A percentile compares a stretch with the other conserved stretches of the same genome.
Evolutionary conservation across 2,113 vertebrate genomes (phyloP).

Genomic region (Narcine bancroftii): DNA sequence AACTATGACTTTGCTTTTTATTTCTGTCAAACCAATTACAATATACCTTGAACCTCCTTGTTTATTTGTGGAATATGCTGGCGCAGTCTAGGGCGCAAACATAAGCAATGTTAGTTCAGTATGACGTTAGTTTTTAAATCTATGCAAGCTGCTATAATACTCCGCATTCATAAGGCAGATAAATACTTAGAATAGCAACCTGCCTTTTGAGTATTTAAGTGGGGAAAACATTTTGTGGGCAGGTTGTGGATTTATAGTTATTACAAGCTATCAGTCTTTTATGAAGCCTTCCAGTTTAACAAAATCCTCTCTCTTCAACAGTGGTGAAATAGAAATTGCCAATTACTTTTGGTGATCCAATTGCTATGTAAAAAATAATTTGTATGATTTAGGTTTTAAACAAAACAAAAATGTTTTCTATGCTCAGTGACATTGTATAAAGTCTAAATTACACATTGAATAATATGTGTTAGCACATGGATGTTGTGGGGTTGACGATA

Average conservation of each 20-base stretch:
- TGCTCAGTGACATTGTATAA: background rate
- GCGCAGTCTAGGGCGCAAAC: constrained; percentile 54
- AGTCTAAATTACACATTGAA: constrained; percentile 1
- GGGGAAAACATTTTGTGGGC: background rate
- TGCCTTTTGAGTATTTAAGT: constrained; percentile 13
- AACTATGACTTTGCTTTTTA: constrained; percentile 71
- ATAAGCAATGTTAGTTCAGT: constrained; percentile 63
- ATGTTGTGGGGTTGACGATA: constrained; percentile 54
- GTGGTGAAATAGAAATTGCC: constrained; percentile 22
- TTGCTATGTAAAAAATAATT: constrained; percentile 6
- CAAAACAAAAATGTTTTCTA: background rate
- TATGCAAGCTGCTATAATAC: constrained; percentile 59
- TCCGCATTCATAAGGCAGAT: background rate
- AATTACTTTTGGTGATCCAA: background rate
- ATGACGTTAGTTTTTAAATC: constrained; percentile 60
- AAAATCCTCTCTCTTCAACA: constrained; percentile 10
- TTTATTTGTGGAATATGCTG: constrained; percentile 48
- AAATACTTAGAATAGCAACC: constrained; percentile 5
- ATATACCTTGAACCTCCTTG: constrained; percentile 52
- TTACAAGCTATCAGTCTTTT: constrained; percentile 8
- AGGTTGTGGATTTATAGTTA: constrained; percentile 23
- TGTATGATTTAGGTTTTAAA: background rate
- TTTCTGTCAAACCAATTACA: constrained; percentile 71
- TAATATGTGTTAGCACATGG: background rate
- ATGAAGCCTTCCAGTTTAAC: constrained; percentile 2